A percentile compares a stretch with the other conserved stretches of the same genome.
Evolutionary conservation across 1,140 invertebrate species (phyloP).

Genomic region (Thaumatotibia leucotreta): DNA sequence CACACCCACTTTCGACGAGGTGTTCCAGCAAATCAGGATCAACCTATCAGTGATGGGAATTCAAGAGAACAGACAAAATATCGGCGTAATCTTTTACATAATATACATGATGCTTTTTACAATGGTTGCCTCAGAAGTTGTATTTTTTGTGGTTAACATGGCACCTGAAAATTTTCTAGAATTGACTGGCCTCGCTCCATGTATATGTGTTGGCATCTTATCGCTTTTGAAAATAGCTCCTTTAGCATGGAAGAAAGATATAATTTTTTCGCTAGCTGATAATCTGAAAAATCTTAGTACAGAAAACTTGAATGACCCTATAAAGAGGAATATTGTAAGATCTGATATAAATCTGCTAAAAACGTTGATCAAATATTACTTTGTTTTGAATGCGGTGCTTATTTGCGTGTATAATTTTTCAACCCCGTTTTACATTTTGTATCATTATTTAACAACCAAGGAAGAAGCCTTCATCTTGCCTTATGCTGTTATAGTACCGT

Average conservation of each 20-base stretch:
- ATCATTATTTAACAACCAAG: constrained; percentile 31
- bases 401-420: constrained; percentile 56
- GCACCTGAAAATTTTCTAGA: constrained; percentile 43
- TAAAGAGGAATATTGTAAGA: constrained; percentile 29
- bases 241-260: constrained; percentile 30
- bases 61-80: constrained; percentile 30
- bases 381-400: constrained; percentile 42
- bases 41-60: constrained; percentile 44
- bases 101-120: constrained; percentile 24
- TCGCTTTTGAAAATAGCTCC: constrained; percentile 42
- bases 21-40: constrained; percentile 44
- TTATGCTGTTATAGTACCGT: constrained; percentile 43
- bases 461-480: constrained; percentile 37
- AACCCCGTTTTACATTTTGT: constrained; percentile 33
- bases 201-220: constrained; percentile 36
- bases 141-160: constrained; percentile 40
- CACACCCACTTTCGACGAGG: constrained; percentile 42
- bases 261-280: constrained; percentile 36
- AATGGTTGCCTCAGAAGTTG: constrained; percentile 31
- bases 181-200: constrained; percentile 45
- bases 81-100: constrained; percentile 35
- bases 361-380: constrained; percentile 44
- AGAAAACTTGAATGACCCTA: constrained; percentile 21
- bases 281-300: constrained; percentile 29
- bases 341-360: constrained; percentile 36